Percentiles rank a stretch among this genome's conserved stretches.
Conservation (phyloP, 2,113 vertebrate species). For the Lampris incognitus region DNA sequence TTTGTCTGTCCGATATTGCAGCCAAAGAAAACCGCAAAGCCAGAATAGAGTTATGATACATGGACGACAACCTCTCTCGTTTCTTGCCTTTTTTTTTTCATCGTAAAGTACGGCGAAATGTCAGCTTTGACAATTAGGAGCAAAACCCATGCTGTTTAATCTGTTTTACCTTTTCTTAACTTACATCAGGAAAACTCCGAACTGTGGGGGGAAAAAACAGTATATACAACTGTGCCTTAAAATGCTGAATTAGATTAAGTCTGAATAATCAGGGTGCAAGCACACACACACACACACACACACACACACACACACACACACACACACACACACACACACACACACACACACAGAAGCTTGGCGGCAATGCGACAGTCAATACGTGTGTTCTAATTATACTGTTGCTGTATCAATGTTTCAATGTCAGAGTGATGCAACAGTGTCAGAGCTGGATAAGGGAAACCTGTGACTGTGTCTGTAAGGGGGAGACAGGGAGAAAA, state of each 20-base stretch:
- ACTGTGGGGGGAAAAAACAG: neutral
- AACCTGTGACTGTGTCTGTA: constrained; percentile 24
- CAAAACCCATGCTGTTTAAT: neutral
- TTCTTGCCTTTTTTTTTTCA: no score
- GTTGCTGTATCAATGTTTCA: constrained; percentile 58
- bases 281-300: constrained; percentile 13
- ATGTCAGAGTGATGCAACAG: constrained; percentile 52
- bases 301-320: constrained; percentile 17
- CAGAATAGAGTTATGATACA: no score
- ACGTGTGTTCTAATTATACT: constrained; percentile 66
- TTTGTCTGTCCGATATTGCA: neutral
- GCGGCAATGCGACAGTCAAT: constrained; percentile 54
- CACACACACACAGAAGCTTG: constrained; percentile 40
- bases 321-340: constrained; percentile 8
- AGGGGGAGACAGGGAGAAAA: neutral
- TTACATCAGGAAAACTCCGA: neutral
- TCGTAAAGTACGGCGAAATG: no score
- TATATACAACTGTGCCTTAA: neutral
- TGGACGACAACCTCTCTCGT: no score
- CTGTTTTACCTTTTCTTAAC: neutral
- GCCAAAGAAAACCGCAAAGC: neutral
- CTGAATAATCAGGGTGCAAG: neutral
- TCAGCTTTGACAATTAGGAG: no score
- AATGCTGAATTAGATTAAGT: neutral
- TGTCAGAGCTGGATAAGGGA: constrained; percentile 14